Conservation (phyloP, 2,797 vertebrate species). For the Merluccius polli region DNA sequence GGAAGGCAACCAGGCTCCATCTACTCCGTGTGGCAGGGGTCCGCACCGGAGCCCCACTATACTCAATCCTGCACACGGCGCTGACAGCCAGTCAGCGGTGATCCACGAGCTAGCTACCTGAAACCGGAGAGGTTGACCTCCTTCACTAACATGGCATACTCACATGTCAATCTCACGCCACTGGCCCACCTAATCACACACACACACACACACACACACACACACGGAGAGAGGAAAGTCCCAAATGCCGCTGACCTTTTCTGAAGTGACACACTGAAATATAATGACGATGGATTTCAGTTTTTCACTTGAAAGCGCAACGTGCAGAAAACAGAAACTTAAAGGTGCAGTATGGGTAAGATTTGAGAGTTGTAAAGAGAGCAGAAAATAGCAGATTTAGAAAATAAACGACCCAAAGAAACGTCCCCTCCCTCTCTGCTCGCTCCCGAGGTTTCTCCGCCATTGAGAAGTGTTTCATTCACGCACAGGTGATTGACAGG, state of each 20-base stretch:
- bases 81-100: slow-evolving; percentile 32
- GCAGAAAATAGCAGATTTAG: background rate
- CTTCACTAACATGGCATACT: background rate
- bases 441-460: no score
- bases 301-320: background rate
- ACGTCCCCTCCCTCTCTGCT: no score
- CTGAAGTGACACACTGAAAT: background rate
- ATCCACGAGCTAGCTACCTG: slow-evolving; percentile 29
- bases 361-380: background rate
- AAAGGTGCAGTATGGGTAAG: background rate
- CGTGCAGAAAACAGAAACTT: background rate
- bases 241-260: background rate
- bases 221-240: background rate
- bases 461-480: background rate
- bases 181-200: background rate
- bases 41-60: background rate
- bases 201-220: background rate
- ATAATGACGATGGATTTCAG: background rate
- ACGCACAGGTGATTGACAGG: background rate
- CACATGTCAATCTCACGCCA: background rate
- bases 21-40: background rate
- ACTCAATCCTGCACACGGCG: slow-evolving; percentile 12
- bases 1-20: background rate
- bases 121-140: slow-evolving; percentile 24
- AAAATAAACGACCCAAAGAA: no score